Conservation (phyloP, 2,888 invertebrate genomes). For the Erebia ligea region DNA sequence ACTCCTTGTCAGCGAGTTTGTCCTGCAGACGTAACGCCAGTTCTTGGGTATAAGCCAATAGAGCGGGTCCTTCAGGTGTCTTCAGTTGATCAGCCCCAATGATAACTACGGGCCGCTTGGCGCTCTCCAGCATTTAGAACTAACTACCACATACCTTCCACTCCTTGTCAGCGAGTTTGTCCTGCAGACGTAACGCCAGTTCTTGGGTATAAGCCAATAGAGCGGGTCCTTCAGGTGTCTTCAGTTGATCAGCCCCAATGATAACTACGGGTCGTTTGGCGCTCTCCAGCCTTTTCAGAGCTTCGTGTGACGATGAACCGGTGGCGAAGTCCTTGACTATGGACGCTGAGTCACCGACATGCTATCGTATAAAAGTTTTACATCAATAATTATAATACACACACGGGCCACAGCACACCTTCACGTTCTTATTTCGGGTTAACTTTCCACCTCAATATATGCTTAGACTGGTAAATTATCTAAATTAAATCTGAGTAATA, state of each 20-base stretch:
- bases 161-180: slow-evolving; percentile 75
- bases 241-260: slow-evolving; percentile 93
- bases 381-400: too few species aligned
- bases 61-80: slow-evolving; percentile 89
- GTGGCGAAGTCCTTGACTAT: slow-evolving; percentile 88
- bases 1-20: slow-evolving; percentile 75
- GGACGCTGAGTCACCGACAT: slow-evolving; percentile 92
- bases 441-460: too few species aligned
- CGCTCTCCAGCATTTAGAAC: slow-evolving; percentile 85
- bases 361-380: slow-evolving; percentile 64
- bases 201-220: slow-evolving; percentile 89
- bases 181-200: slow-evolving; percentile 85
- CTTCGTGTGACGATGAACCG: slow-evolving; percentile 84
- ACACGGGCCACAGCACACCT: too few species aligned
- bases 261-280: slow-evolving; percentile 97
- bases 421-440: too few species aligned
- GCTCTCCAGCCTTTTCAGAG: slow-evolving; percentile 83
- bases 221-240: slow-evolving; percentile 89
- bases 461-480: too few species aligned
- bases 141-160: slow-evolving; percentile 70
- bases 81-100: slow-evolving; percentile 94
- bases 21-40: slow-evolving; percentile 85
- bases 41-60: slow-evolving; percentile 89
- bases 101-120: slow-evolving; percentile 96
- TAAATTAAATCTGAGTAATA: too few species aligned